Percentiles rank a stretch among this genome's conserved stretches.
Evolutionary conservation across 2,888 invertebrate species (phyloP).

Genomic region (Salticus scenicus): DNA sequence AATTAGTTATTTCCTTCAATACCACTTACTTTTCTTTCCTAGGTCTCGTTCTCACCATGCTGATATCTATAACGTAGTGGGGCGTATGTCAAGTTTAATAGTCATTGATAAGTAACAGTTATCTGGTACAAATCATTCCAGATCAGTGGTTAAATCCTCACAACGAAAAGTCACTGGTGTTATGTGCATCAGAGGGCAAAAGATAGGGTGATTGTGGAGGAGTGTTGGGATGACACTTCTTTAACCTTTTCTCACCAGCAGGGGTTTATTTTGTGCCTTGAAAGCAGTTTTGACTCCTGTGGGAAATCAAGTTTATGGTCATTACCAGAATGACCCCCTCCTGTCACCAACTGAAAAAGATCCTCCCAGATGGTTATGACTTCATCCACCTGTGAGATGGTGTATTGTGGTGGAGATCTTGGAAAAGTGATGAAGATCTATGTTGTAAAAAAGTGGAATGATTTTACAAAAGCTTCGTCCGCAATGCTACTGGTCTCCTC

Average conservation of each 20-base stretch:
- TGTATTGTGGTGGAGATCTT: not conserved
- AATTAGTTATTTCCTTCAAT: too few relatives aligned
- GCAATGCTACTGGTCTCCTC: too few relatives aligned
- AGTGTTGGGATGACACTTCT: not conserved
- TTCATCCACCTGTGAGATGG: not conserved
- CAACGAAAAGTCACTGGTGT: not conserved
- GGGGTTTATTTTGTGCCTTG: slow-evolving; percentile 16
- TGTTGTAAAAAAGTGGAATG: too few relatives aligned
- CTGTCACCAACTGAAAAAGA: not conserved
- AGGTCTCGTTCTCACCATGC: too few relatives aligned
- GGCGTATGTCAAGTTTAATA: too few relatives aligned
- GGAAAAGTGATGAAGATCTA: not conserved
- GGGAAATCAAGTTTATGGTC: slow-evolving; percentile 18
- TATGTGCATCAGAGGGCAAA: not conserved
- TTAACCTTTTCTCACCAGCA: slow-evolving; percentile 45
- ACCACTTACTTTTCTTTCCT: too few relatives aligned
- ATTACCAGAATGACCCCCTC: slow-evolving; percentile 17
- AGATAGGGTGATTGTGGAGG: not conserved
- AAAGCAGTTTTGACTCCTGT: slow-evolving; percentile 24
- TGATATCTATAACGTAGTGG: too few relatives aligned
- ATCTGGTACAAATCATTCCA: not conserved
- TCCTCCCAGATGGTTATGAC: not conserved
- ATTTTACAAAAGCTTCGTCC: too few relatives aligned
- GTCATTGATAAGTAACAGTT: too few relatives aligned
- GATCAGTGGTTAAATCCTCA: not conserved